phyloP scores from a whole-genome alignment of 2,113 vertebrate genomes.

The Megatriorchis doriae region DNA sequence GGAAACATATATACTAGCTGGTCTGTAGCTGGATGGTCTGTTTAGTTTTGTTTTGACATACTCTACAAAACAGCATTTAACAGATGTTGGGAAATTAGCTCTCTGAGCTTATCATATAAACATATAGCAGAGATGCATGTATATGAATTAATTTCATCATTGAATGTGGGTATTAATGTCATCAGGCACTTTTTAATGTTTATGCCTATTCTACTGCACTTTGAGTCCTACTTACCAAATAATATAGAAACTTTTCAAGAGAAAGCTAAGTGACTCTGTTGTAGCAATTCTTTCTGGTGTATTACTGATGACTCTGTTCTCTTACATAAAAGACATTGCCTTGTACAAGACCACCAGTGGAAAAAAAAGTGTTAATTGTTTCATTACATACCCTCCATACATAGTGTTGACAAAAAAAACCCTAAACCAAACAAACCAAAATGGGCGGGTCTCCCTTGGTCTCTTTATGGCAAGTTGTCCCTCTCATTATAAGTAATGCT shows the following conservation, averaged over 20 bases:
- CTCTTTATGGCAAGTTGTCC: not conserved
- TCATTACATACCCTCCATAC: not conserved
- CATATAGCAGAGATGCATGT: not conserved
- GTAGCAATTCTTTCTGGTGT: not conserved
- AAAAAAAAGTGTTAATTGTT: not conserved
- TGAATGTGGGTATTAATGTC: not conserved
- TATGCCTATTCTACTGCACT: not conserved
- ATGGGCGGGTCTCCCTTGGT: not conserved
- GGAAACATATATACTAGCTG: not conserved
- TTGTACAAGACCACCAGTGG: not conserved
- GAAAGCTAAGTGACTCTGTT: not conserved
- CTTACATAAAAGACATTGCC: not conserved
- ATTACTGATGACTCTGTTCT: not conserved
- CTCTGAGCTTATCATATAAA: not conserved
- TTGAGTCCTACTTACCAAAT: not conserved
- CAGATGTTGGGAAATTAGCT: conserved; percentile 36
- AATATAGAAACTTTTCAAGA: not conserved
- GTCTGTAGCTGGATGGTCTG: conserved; percentile 32
- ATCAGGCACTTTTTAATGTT: not conserved
- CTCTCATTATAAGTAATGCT: not conserved
- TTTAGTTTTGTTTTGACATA: conserved; percentile 49
- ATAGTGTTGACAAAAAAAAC: not conserved
- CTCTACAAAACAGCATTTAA: not conserved
- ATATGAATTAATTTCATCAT: not conserved
- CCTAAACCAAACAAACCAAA: not conserved